Conservation (phyloP, 2,888 invertebrate species). For the Hemaris fuciformis region DNA sequence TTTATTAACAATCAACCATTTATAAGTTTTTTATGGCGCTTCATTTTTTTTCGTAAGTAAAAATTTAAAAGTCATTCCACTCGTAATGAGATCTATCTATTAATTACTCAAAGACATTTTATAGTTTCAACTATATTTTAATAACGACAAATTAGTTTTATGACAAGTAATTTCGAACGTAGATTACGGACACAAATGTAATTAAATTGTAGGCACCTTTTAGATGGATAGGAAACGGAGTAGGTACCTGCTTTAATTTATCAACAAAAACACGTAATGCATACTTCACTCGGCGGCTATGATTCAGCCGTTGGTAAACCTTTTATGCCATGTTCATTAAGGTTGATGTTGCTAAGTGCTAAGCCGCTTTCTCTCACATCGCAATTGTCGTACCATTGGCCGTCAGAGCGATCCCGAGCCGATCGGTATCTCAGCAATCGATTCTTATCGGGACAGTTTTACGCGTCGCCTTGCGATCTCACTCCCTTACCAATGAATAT, state of each 20-base stretch:
- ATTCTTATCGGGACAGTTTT: constrained; percentile 76
- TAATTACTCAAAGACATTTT: neutral
- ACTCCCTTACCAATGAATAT: constrained; percentile 33
- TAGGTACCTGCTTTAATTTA: neutral
- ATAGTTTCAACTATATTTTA: constrained; percentile 1
- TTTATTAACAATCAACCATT: neutral
- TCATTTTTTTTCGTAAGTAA: neutral
- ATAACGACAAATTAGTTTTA: constrained; percentile 3
- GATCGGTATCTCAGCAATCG: constrained; percentile 67
- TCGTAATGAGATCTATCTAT: neutral
- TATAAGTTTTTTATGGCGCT: neutral
- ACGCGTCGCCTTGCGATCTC: constrained; percentile 65
- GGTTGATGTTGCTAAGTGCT: constrained; percentile 38
- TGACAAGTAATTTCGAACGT: neutral
- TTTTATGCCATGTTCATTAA: constrained; percentile 44
- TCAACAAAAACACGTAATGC: constrained; percentile 4
- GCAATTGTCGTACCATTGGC: constrained; percentile 54
- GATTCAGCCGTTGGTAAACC: constrained; percentile 18
- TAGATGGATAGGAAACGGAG: neutral
- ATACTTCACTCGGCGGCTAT: neutral
- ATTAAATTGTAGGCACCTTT: neutral
- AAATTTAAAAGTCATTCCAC: neutral
- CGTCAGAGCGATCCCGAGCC: constrained; percentile 44
- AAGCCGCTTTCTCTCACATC: constrained; percentile 40
- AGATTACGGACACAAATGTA: neutral